phyloP scores from a whole-genome alignment of 2,797 vertebrate species.

The Loriculus beryllinus region DNA sequence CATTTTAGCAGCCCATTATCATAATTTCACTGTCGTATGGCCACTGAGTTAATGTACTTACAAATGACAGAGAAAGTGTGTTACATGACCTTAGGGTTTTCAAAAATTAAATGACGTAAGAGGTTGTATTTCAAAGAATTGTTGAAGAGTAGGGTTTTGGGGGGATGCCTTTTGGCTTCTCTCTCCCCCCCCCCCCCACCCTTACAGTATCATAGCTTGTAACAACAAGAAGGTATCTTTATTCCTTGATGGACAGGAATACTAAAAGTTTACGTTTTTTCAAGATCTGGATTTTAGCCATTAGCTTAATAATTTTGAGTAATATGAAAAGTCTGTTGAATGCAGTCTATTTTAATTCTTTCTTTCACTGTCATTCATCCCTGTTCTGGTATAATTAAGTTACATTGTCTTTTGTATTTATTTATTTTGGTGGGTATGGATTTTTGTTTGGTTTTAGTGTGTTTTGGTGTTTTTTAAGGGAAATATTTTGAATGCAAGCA shows the following conservation, averaged over 20 bases:
- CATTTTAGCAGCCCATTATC: slow-evolving; percentile 89
- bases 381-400: not conserved
- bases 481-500: not conserved
- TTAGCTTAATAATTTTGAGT: slow-evolving; percentile 45
- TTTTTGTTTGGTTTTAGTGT: not conserved
- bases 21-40: slow-evolving; percentile 86
- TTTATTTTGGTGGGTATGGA: not conserved
- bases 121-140: slow-evolving; percentile 81
- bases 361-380: not conserved
- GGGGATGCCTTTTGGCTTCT: slow-evolving; percentile 1
- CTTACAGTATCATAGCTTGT: slow-evolving; percentile 24
- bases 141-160: slow-evolving; percentile 66
- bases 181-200: slow-evolving; percentile 33
- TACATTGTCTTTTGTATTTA: not conserved
- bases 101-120: slow-evolving; percentile 85
- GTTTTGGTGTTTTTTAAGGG: not conserved
- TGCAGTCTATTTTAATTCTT: not conserved
- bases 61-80: slow-evolving; percentile 89
- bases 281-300: slow-evolving; percentile 50
- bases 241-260: slow-evolving; percentile 59
- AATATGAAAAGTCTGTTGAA: not conserved
- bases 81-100: slow-evolving; percentile 87
- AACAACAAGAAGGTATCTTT: slow-evolving; percentile 57
- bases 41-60: slow-evolving; percentile 89
- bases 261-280: slow-evolving; percentile 35